Evolutionary conservation across 2,888 invertebrate species (phyloP).

Genomic region (Sacculina carcini): DNA sequence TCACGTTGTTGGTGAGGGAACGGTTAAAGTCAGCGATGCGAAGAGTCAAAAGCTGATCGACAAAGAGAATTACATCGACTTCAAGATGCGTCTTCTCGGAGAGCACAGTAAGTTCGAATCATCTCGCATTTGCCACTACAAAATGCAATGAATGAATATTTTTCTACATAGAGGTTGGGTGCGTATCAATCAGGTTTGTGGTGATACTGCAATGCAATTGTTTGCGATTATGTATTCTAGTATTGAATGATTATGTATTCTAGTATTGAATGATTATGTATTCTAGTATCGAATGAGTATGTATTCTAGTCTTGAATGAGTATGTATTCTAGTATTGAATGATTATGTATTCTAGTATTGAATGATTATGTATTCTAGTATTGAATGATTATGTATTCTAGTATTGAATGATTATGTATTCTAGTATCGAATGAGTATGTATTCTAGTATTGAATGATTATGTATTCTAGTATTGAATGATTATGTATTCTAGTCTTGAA

Average conservation of each 20-base stretch:
- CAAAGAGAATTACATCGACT: slow-evolving; percentile 82
- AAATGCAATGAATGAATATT: too few relatives aligned
- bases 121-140: not conserved
- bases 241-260: too few relatives aligned
- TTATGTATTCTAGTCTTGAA: too few relatives aligned
- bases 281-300: too few relatives aligned
- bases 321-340: not conserved
- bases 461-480: too few relatives aligned
- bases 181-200: too few relatives aligned
- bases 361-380: not conserved
- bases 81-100: slow-evolving; percentile 68
- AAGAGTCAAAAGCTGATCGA: slow-evolving; percentile 63
- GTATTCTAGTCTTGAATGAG: too few relatives aligned
- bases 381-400: not conserved
- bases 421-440: not conserved
- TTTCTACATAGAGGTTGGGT: too few relatives aligned
- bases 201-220: too few relatives aligned
- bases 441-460: too few relatives aligned
- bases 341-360: not conserved
- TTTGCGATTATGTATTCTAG: too few relatives aligned
- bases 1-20: slow-evolving; percentile 79
- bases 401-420: slow-evolving; percentile 3
- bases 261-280: too few relatives aligned
- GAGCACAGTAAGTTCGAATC: slow-evolving; percentile 37
- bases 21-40: slow-evolving; percentile 56